Percentiles rank a stretch among this genome's conserved stretches.
Evolutionary conservation across 2,113 vertebrate genomes (phyloP).

Genomic region (Seriola quinqueradiata): DNA sequence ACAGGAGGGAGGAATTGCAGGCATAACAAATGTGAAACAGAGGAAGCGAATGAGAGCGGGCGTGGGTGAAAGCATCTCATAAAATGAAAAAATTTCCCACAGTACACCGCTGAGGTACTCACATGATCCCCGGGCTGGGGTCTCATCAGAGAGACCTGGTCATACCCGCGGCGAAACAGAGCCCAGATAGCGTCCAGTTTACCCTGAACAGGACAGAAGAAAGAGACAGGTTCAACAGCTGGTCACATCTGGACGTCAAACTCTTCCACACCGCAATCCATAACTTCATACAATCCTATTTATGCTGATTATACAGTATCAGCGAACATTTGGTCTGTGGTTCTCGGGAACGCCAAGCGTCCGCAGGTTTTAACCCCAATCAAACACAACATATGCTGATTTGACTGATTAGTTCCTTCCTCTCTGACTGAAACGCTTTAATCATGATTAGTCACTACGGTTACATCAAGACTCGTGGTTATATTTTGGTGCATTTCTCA

Average conservation of each 20-base stretch:
- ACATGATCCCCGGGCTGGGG: conserved; percentile 92
- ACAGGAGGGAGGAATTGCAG: background rate
- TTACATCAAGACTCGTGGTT: background rate
- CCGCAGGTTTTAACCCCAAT: conserved; percentile 35
- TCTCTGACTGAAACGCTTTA: conserved; percentile 2
- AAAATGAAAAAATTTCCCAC: conserved; percentile 8
- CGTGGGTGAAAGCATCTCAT: background rate
- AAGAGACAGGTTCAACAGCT: conserved; percentile 8
- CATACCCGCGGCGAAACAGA: conserved; percentile 90
- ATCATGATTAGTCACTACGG: conserved; percentile 19
- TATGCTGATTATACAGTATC: conserved; percentile 33
- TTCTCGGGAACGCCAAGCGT: conserved; percentile 12
- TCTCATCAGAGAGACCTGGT: conserved; percentile 92
- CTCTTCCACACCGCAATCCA: background rate
- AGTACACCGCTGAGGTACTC: conserved; percentile 61
- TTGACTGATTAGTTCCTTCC: conserved; percentile 36
- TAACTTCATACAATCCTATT: background rate
- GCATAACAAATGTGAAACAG: background rate
- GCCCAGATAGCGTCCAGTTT: conserved; percentile 92
- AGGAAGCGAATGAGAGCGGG: background rate
- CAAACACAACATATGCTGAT: conserved; percentile 36
- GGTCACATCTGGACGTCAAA: conserved; percentile 27
- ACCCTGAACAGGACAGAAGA: conserved; percentile 82
- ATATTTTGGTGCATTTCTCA: conserved; percentile 2
- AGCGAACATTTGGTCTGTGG: conserved; percentile 32